phyloP scores from a whole-genome alignment of 2,888 invertebrate species.

The Pocota personata region DNA sequence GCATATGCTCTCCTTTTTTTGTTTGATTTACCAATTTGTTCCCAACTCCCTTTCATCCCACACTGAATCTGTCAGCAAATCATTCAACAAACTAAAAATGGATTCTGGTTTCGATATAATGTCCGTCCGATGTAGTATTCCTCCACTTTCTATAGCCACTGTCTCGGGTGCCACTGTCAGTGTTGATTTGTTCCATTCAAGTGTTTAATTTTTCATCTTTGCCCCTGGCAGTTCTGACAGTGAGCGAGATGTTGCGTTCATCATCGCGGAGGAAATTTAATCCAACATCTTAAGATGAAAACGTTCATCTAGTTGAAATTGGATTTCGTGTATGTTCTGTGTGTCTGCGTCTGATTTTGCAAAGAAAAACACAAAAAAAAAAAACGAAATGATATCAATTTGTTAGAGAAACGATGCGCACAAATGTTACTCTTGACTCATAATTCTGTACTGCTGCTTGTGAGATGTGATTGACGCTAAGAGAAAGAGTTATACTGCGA shows the following conservation, averaged over 20 bases:
- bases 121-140: constrained; percentile 17
- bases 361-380: background rate
- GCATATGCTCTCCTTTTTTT: constrained; percentile 38
- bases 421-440: constrained; percentile 43
- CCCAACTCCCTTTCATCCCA: background rate
- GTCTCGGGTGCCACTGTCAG: constrained; percentile 35
- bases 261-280: constrained; percentile 42
- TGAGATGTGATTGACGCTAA: constrained; percentile 27
- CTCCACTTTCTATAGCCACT: background rate
- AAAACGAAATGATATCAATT: constrained; percentile 46
- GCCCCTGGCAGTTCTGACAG: constrained; percentile 48
- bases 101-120: constrained; percentile 59
- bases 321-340: background rate
- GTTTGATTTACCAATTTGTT: constrained; percentile 22
- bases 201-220: constrained; percentile 54
- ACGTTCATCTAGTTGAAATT: constrained; percentile 38
- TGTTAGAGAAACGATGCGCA: constrained; percentile 38
- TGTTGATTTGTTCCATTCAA: constrained; percentile 53
- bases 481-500: constrained; percentile 22
- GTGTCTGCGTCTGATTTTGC: background rate
- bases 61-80: constrained; percentile 46
- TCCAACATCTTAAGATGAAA: constrained; percentile 54
- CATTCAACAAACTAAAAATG: constrained; percentile 40
- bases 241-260: constrained; percentile 41
- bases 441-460: constrained; percentile 16